Evolutionary conservation across 2,113 vertebrate species (phyloP).

Genomic region (Geococcyx californianus): DNA sequence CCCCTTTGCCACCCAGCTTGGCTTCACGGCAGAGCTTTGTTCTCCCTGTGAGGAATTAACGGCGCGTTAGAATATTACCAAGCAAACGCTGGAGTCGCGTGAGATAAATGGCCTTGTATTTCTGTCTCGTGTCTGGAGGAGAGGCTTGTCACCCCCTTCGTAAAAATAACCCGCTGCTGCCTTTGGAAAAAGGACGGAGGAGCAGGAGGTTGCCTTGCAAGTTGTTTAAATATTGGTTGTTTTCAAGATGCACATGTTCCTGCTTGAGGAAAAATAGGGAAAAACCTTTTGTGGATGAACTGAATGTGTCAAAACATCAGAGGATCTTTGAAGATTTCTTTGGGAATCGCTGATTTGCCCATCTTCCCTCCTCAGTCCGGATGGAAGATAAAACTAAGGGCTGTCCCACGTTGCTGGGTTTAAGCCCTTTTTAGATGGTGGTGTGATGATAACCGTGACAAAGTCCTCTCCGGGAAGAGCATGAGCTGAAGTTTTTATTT

Average conservation of each 20-base stretch:
- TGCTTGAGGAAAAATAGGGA: not conserved
- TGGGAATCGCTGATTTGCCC: not conserved
- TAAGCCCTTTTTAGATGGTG: not conserved
- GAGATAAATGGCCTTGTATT: not conserved
- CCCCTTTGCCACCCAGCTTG: not conserved
- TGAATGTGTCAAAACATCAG: conserved; percentile 38
- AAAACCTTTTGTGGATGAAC: not conserved
- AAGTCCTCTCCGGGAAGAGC: not conserved
- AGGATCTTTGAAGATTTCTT: not conserved
- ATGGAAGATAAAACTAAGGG: not conserved
- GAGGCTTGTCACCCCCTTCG: not conserved
- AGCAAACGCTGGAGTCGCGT: not conserved
- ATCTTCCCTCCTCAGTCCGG: not conserved
- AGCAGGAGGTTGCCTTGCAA: rapidly evolving
- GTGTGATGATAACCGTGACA: not conserved
- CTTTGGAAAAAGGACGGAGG: not conserved
- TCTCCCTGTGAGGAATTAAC: conserved; percentile 29
- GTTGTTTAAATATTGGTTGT: not conserved
- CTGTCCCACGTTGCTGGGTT: not conserved
- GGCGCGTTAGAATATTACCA: not conserved
- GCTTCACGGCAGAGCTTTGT: conserved; percentile 41
- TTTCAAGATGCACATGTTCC: not conserved
- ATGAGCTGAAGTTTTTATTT: not conserved
- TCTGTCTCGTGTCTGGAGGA: not conserved
- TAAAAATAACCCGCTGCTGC: not conserved